These are phyloP conservation scores for Tauraco hartlaubi DNA, from an alignment of 2,797 vertebrate genomes.

Conservation along the genomic window DNA sequence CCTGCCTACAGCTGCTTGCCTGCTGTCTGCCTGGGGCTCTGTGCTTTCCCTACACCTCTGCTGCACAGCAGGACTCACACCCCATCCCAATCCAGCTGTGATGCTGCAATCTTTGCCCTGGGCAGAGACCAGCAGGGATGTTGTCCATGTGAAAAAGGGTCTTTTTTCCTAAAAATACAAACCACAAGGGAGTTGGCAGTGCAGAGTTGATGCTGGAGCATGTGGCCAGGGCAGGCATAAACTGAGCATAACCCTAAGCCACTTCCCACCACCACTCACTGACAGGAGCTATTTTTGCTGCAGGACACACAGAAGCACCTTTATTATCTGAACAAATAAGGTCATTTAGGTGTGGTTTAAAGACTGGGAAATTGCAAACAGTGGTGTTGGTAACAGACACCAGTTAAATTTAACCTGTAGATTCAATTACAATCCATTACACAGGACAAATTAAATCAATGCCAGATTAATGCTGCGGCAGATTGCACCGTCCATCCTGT, in stretches of 20 bases:
- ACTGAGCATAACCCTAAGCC: neutral
- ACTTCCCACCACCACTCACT: neutral
- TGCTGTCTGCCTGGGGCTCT: neutral
- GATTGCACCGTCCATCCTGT: neutral
- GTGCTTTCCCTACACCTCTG: neutral
- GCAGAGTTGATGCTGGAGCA: neutral
- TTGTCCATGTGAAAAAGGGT: neutral
- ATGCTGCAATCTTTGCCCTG: neutral
- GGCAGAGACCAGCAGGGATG: neutral
- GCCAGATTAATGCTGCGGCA: neutral
- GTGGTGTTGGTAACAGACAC: neutral
- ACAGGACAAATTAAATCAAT: slow-evolving; percentile 24
- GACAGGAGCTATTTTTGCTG: neutral
- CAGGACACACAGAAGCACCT: neutral
- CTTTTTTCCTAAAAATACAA: neutral
- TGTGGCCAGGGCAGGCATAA: neutral
- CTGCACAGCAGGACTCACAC: neutral
- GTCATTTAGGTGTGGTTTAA: neutral
- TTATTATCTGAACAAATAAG: neutral
- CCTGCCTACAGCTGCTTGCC: neutral
- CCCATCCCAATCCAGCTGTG: neutral
- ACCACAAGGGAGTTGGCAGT: neutral
- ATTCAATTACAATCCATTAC: slow-evolving; percentile 27
- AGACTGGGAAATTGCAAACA: neutral
- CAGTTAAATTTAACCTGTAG: slow-evolving; percentile 7